Base-by-base conservation (phyloP, 2,888 invertebrate genomes). In the Leucozona laternaria region DNA sequence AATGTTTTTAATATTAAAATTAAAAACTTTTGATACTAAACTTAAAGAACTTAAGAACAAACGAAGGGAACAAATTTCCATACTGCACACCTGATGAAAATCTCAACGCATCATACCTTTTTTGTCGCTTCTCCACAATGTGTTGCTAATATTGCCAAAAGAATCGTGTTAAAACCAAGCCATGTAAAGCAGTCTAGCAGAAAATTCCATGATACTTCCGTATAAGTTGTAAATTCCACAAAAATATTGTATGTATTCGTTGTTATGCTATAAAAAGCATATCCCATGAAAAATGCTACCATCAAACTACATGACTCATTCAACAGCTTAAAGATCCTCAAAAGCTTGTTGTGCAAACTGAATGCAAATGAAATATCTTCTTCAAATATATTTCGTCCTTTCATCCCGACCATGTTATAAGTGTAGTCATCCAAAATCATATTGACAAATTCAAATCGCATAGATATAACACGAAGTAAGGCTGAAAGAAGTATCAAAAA, bases 181-280 rank as follows among this genome's bases (percentile, higher is more conserved):
- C 90, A 90, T 48, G 89, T 88, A n/a, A 90, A 86, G 60, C 90
- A 90, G 83, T 90, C 89, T 60, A 91, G 90, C 53, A 92, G 45
- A 4, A 90, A 88, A 53, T 88, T 88, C 15, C 88, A 13, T 0
- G 92, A 91, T 10, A 90, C 87, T 37, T 79, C 60, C 4, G 88
- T 88, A 55, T 89, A 89, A 31, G 89, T 90, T 66, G 91, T 91
- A 34, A 91, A 90, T 82, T 91, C 91, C 1, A 92, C 90, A 70
- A 92, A 92, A 0, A 92, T 89, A 83, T 91, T 90, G n/a, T 92
- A 92, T 15, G 91, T 90, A 34, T 91, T 91, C 34, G 92, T 91
- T 28, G 92, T 92, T 53, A 92, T 91, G 20, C 90, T 90, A 76
- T 92, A 92, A 79, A 92, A 92, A 2, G 91, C 90, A 75, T 90